Base-by-base conservation (phyloP, 1,140 invertebrate species). In the Drosophila ironensis region DNA sequence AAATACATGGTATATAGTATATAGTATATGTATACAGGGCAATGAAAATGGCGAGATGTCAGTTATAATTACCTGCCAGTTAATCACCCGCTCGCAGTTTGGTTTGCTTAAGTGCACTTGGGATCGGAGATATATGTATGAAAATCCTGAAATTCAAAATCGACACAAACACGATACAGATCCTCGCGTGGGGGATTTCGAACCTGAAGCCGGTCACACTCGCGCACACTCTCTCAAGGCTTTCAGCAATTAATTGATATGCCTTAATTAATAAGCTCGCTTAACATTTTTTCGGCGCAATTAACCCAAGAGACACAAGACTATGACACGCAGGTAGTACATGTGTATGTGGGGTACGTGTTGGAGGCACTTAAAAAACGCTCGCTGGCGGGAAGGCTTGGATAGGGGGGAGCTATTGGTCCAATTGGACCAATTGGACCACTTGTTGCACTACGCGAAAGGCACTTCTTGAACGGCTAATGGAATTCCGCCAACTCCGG, bases 121-220 rank as follows among this genome's bases (percentile, higher is more conserved):
- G 57, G 63, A 67, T 80, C 70, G n/a, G n/a, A n/a, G n/a, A n/a
- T 80, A 74, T 78, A 67, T 72, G 80, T 86, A 80, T 57, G n/a
- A n/a, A n/a, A n/a, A n/a, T n/a, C n/a, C n/a, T n/a, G n/a, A n/a
- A n/a, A n/a, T n/a, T n/a, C n/a, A n/a, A 69, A 67, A 52, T 44
- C 67, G 37, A 50, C 72, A 61, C 61, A 56, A 22, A 78, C 74
- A 41, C 80, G 81, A 86, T 86, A 86, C 71, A 59, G 71, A 86
- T 87, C 74, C 81, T 86, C 80, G 80, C 80, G 80, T 67, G 72
- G 56, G 80, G 80, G 78, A 84, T 84, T 38, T 73, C 33, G 73
- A 37, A 40, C n/a, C n/a, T n/a, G n/a, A n/a, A n/a, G n/a, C n/a
- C 47, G 12, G 46, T 35, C 66, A 50, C 48, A 41, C 61, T 54